These are phyloP conservation scores for Xenopus laevis DNA, from an alignment of 2,113 vertebrate species.

Conservation along the genomic window DNA sequence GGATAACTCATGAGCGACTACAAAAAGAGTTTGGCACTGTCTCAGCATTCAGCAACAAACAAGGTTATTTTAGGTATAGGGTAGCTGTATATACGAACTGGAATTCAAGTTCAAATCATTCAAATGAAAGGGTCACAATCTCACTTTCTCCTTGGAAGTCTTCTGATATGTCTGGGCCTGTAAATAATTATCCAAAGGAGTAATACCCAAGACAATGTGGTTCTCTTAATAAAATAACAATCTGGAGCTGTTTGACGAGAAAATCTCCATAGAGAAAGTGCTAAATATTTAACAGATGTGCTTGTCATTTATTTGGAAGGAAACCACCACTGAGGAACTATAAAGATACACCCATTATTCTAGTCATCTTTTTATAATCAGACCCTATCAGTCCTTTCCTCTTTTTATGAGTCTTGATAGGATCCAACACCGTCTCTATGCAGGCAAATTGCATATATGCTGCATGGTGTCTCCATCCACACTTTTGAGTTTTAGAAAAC, in stretches of 20 bases:
- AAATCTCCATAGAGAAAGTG: constrained; percentile 34
- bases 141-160: constrained; percentile 12
- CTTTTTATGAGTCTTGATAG: constrained; percentile 17
- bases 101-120: constrained; percentile 19
- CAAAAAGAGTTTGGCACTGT: not conserved
- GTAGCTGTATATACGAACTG: constrained; percentile 1
- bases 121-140: constrained; percentile 24
- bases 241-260: constrained; percentile 21
- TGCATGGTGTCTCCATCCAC: not conserved
- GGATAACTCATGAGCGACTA: not conserved
- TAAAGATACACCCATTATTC: constrained; percentile 30
- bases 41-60: not conserved
- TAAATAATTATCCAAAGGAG: constrained; percentile 32
- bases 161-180: constrained; percentile 23
- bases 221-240: constrained; percentile 36
- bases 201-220: constrained; percentile 17
- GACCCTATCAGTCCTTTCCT: constrained; percentile 6
- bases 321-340: constrained; percentile 15
- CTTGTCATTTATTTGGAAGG: constrained; percentile 40
- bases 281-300: constrained; percentile 42
- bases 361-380: constrained; percentile 19
- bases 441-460: not conserved
- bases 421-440: not conserved
- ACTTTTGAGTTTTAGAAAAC: too few species aligned
- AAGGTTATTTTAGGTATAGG: constrained; percentile 18